Evolutionary conservation across 1,140 invertebrate species (phyloP).

Genomic region (Phocides pigmalion): DNA sequence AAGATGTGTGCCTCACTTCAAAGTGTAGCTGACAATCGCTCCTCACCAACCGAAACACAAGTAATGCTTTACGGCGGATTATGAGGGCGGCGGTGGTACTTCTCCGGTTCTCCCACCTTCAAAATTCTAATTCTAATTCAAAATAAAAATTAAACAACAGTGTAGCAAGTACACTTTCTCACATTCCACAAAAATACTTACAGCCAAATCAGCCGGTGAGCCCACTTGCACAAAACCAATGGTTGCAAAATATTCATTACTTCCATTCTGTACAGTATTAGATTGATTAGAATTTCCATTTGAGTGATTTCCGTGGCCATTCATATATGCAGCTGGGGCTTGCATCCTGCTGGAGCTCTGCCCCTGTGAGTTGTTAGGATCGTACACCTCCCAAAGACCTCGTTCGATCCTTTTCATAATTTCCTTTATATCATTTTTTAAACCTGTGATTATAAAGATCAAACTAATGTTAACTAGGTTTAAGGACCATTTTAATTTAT

Average conservation of each 20-base stretch:
- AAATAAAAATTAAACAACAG: too few species aligned
- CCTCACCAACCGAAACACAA: too few species aligned
- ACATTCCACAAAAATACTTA: slow-evolving; percentile 84
- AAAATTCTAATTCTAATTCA: too few species aligned
- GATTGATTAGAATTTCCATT: too few species aligned
- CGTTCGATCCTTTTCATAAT: slow-evolving; percentile 94
- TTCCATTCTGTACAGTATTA: not conserved
- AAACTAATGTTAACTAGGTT: too few species aligned
- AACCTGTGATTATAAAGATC: slow-evolving; percentile 81
- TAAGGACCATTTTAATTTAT: too few species aligned
- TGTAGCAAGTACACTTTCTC: not conserved
- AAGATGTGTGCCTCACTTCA: too few species aligned
- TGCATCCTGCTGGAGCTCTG: slow-evolving; percentile 34
- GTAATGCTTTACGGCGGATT: too few species aligned
- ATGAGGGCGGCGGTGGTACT: too few species aligned
- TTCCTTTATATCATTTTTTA: slow-evolving; percentile 95
- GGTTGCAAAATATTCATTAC: slow-evolving; percentile 86
- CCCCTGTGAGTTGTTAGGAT: slow-evolving; percentile 38
- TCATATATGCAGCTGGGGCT: slow-evolving; percentile 10
- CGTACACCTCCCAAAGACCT: slow-evolving; percentile 85
- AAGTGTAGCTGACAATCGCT: too few species aligned
- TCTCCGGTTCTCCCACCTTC: too few species aligned
- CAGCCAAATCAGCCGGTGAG: slow-evolving; percentile 92
- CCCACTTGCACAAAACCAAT: slow-evolving; percentile 89
- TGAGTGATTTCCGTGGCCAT: slow-evolving; percentile 26